phyloP scores from a whole-genome alignment of 1,140 invertebrate species.

The Globodera ellingtonae region DNA sequence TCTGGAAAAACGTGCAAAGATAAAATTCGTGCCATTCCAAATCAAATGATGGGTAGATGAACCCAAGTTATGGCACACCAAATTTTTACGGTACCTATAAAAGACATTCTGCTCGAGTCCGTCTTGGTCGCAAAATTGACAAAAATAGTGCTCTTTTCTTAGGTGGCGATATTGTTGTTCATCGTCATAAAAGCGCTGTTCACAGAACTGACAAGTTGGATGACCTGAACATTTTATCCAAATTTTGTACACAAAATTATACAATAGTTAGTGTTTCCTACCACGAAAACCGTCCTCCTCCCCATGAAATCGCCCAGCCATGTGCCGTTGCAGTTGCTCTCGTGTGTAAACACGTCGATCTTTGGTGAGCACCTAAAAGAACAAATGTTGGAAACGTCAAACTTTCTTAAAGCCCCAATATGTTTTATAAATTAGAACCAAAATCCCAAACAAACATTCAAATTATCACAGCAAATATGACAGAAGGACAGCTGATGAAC shows the following conservation, averaged over 20 bases:
- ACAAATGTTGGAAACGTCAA: not conserved
- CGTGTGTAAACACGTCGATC: conserved; percentile 53
- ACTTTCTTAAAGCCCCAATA: not conserved
- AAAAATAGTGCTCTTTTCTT: conserved; percentile 59
- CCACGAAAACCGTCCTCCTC: conserved; percentile 45
- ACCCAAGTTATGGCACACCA: no score
- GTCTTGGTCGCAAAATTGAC: conserved; percentile 59
- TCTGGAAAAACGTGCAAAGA: conserved; percentile 29
- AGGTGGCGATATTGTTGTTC: conserved; percentile 57
- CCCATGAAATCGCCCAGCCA: conserved; percentile 39
- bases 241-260: not conserved
- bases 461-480: conserved; percentile 57
- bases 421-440: conserved; percentile 6
- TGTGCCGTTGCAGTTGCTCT: conserved; percentile 47
- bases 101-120: conserved; percentile 53
- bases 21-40: not conserved
- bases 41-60: not conserved
- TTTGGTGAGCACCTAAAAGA: conserved; percentile 38
- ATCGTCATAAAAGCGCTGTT: conserved; percentile 58
- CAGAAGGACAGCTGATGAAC: conserved; percentile 52
- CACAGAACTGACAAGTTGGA: conserved; percentile 57
- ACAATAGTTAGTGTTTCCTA: conserved; percentile 1
- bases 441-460: conserved; percentile 45
- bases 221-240: conserved; percentile 40
- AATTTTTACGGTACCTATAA: conserved; percentile 40